Percentiles rank a stretch among this genome's conserved stretches.
Conservation (phyloP, 2,888 invertebrate species). For the Cybosia mesomella region DNA sequence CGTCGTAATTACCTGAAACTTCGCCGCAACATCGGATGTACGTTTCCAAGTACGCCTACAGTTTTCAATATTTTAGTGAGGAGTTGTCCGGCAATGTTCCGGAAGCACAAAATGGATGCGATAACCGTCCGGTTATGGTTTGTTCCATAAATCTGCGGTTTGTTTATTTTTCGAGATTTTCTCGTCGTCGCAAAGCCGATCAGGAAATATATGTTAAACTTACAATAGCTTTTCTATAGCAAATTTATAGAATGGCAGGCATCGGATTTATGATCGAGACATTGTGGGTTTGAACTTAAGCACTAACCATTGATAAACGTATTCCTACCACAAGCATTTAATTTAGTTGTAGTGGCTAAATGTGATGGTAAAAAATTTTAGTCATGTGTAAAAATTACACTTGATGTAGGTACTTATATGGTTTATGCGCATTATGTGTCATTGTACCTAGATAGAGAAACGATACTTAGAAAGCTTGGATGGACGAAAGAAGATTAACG, state of each 20-base stretch:
- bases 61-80: background rate
- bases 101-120: background rate
- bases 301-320: too few species aligned
- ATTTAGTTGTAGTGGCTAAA: background rate
- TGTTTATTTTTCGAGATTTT: background rate
- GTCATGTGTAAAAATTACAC: too few species aligned
- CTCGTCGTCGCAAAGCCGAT: background rate
- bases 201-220: background rate
- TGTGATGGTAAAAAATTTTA: background rate
- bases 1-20: background rate
- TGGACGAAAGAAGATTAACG: too few species aligned
- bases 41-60: background rate
- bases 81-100: background rate
- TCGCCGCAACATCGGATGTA: background rate
- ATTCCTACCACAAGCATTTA: background rate
- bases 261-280: background rate
- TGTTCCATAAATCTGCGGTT: background rate
- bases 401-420: too few species aligned
- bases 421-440: too few species aligned
- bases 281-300: background rate
- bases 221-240: background rate
- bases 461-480: too few species aligned
- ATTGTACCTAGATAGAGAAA: too few species aligned
- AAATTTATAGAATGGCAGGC: background rate
- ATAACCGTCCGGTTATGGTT: background rate